Evolutionary conservation across 2,113 vertebrate genomes (phyloP), one percentile per base, ranked within the genome.

Genomic region (Esox niger): DNA sequence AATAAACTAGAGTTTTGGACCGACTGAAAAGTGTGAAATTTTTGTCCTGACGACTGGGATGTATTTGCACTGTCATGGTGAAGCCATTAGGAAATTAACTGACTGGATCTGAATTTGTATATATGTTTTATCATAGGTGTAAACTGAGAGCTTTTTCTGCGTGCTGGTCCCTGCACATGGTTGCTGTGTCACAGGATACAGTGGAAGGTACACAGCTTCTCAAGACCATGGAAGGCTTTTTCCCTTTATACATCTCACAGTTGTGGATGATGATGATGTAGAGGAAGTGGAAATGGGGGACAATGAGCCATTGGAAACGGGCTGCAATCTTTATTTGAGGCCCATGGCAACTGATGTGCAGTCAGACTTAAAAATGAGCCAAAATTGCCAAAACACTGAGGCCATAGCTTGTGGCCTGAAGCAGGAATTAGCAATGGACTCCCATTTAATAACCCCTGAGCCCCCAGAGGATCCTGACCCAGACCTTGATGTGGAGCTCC

Each of bases 141-240:
- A 59, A 93, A 82, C 89, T 62, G 87, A 92, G 15, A 74, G 68
- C 0, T 84, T 88, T 85, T 77, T 63, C 87, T 88, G 8, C 79
- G 86, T n/a, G 85, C 73, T 69, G 86, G 57, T 87, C 87, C 23
- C 63, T 89, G 67, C 90, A 91, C 21, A 88, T 91, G 79, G 86
- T 87, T 25, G 78, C 88, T 20, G 67, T 88, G 58, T 88, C 85
- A 69, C 86, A 90, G 71, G 89, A 90, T 66, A 83, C 77, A 9
- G 69, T 86, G 80, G 90, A 21, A 87, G 89, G 65, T 78, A 76
- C 0, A 84, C 85, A 81, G 82, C 84, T 56, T 85, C 85, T 38
- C 26, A 77, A 73, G 43, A 68, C 77, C 11, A 78, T 68, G 15
- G 92, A 92, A 55, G 68, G 86, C 49, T 76, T 73, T 35, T 58